Percentiles rank a stretch among this genome's conserved stretches.
These are phyloP conservation scores for Syngnathus scovelli DNA, from an alignment of 2,113 vertebrate genomes.

Conservation along the genomic window DNA sequence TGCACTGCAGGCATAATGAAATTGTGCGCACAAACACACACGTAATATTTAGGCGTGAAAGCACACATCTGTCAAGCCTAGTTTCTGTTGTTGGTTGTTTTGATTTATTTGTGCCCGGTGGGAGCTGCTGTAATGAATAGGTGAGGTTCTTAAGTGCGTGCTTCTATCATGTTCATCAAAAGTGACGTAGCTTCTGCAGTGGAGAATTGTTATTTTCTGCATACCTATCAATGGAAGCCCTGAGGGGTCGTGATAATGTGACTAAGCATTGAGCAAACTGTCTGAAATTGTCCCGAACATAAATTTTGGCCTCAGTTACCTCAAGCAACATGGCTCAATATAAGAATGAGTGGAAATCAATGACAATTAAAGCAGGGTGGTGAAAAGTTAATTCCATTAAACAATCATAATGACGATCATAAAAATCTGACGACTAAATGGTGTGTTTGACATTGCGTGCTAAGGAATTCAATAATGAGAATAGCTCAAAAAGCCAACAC, in stretches of 20 bases:
- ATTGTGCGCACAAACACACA: conserved; percentile 13
- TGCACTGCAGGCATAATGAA: conserved; percentile 17
- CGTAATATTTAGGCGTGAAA: background rate
- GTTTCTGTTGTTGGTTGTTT: conserved; percentile 28
- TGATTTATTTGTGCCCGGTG: conserved; percentile 11
- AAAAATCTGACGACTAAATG: too few relatives aligned
- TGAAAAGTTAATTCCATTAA: too few relatives aligned
- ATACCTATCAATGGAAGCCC: conserved; percentile 16
- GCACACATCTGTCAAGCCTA: conserved; percentile 12
- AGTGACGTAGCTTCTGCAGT: background rate
- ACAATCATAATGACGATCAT: too few relatives aligned
- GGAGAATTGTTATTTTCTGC: background rate
- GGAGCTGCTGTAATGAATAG: conserved; percentile 28
- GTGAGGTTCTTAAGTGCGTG: conserved; percentile 14
- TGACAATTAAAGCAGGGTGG: too few relatives aligned
- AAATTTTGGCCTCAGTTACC: background rate
- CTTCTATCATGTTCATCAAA: conserved; percentile 5
- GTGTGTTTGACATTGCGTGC: too few relatives aligned
- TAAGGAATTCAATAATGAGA: too few relatives aligned
- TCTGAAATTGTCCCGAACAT: background rate
- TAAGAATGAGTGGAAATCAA: too few relatives aligned
- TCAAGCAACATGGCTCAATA: background rate
- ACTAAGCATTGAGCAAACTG: background rate
- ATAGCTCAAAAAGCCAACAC: too few relatives aligned
- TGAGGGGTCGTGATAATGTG: background rate